Evolutionary conservation across 2,113 vertebrate species (phyloP), one percentile per base, ranked within the genome.

Genomic region (Ceyx margarethae): DNA sequence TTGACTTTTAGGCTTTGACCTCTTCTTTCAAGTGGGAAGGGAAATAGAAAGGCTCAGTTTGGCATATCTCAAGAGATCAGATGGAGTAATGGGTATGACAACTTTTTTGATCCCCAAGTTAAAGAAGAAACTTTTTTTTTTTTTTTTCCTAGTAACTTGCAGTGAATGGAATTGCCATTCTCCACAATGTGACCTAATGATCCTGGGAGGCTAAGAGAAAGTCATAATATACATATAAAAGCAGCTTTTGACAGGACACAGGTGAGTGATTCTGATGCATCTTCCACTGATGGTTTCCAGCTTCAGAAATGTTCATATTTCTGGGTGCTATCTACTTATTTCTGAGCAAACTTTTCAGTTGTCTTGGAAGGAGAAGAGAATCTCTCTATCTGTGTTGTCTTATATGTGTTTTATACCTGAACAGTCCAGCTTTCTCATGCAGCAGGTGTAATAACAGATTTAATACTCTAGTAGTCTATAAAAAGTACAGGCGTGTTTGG

Each of bases 21-120:
- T 95, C 65, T 79, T 61, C 81, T 92, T 94, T 77, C 78, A 88
- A 89, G 69, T 28, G 58, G 65, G 81, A 69, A 71, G 50, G 46
- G 86, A 65, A 85, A 50, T 12, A 40, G 60, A 82, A 91, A 68
- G 21, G 35, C 43, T 85, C 53, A 8, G 54, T 80, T 87, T 73
- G 75, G 61, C 64, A 33, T 29, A 65, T 73, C 83, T 73, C 78
- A 11, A 15, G 83, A 76, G 84, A 64, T 54, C 15, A 16, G 31
- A 46, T 31, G 53, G 54, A 79, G 57, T 43, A 76, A 68, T 79
- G 76, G 64, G 35, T 65, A 77, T 61, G 69, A 37, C 68, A 43
- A 40, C 19, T 50, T 75, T 91, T 81, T 61, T 74, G 16, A 72
- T 83, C 45, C 67, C 25, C 31, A 78, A 33, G 37, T 75, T 87